phyloP scores from a whole-genome alignment of 2,113 vertebrate species.

The Phylloscopus trochiloides region DNA sequence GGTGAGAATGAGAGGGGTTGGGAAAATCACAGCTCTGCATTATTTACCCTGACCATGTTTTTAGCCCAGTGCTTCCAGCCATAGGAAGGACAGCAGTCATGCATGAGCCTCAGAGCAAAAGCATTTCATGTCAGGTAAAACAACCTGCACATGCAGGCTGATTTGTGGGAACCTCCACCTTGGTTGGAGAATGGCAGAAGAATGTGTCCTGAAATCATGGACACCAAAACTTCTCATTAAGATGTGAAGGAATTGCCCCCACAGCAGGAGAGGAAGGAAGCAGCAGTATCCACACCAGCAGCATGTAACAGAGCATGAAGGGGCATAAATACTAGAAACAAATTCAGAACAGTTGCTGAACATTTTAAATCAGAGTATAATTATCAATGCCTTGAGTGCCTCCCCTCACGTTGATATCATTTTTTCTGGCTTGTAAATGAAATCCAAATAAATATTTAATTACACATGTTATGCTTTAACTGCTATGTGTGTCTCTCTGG shows the following conservation, averaged over 20 bases:
- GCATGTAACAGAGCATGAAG: background rate
- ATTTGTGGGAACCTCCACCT: too few species aligned
- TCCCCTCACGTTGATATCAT: background rate
- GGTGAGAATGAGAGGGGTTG: accelerated
- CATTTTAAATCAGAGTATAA: background rate
- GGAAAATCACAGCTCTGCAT: background rate
- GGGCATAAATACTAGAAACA: background rate
- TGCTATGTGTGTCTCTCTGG: background rate
- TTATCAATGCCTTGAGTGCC: background rate
- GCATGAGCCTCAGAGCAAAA: background rate
- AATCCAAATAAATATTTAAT: background rate
- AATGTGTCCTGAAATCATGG: background rate
- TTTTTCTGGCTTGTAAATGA: background rate
- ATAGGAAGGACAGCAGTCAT: background rate
- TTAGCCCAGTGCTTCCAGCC: background rate
- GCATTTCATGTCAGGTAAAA: background rate
- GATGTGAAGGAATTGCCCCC: background rate
- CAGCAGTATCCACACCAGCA: background rate
- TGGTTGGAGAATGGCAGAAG: background rate
- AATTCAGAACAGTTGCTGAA: background rate
- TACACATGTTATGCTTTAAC: background rate
- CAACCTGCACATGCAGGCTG: background rate
- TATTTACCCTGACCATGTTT: background rate
- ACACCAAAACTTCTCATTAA: background rate
- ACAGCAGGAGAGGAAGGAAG: background rate